phyloP scores from a whole-genome alignment of 2,113 vertebrate genomes.

The Lagenorhynchus albirostris region DNA sequence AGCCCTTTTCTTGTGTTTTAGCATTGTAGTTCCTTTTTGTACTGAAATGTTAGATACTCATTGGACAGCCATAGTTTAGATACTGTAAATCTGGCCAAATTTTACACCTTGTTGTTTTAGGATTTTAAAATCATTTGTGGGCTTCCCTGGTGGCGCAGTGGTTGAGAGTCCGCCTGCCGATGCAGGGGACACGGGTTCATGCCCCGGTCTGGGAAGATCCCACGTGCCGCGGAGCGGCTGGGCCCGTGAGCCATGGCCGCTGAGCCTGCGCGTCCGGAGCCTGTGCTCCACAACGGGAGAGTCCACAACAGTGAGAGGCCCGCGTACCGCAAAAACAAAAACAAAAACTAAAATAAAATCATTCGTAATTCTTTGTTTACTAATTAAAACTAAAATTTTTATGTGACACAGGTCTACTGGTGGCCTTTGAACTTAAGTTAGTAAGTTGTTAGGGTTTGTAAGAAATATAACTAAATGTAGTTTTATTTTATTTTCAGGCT shows the following conservation, averaged over 20 bases:
- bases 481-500: neutral
- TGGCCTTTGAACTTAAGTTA: neutral
- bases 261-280: too few relatives aligned
- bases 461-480: neutral
- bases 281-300: too few relatives aligned
- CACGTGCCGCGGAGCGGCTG: too few relatives aligned
- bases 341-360: too few relatives aligned
- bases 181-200: too few relatives aligned
- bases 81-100: neutral
- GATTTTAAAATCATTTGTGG: neutral
- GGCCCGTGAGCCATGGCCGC: too few relatives aligned
- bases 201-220: too few relatives aligned
- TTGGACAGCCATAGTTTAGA: neutral
- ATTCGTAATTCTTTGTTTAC: neutral
- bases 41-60: neutral
- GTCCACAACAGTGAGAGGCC: too few relatives aligned
- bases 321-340: too few relatives aligned
- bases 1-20: neutral
- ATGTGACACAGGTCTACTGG: neutral
- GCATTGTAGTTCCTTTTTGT: constrained; percentile 2
- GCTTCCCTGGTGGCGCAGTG: too few relatives aligned
- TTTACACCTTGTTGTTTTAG: constrained; percentile 12
- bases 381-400: neutral
- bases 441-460: constrained; percentile 1
- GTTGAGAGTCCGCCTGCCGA: too few relatives aligned